Conservation (phyloP, 2,113 vertebrate genomes). For the Cryptomyrus ogoouensis region DNA sequence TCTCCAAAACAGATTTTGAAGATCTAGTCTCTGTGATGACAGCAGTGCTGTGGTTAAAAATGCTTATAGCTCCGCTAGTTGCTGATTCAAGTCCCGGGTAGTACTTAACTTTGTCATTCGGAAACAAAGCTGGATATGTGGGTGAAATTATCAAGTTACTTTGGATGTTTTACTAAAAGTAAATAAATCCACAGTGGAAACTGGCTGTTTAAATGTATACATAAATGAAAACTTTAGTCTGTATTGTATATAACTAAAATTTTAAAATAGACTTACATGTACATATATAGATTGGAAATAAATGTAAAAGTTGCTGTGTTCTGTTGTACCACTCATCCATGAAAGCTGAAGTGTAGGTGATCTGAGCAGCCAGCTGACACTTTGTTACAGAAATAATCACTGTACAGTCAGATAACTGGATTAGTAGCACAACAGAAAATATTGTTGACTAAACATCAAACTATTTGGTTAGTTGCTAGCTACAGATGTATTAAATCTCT, state of each 20-base stretch:
- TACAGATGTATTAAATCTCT: not conserved
- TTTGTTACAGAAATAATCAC: not conserved
- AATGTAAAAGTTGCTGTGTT: not conserved
- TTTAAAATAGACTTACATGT: not conserved
- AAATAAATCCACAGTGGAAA: not conserved
- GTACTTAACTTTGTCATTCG: not conserved
- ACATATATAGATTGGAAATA: not conserved
- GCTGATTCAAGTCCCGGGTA: not conserved
- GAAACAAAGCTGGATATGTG: not conserved
- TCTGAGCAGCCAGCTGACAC: not conserved
- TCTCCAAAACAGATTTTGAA: not conserved
- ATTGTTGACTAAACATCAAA: not conserved
- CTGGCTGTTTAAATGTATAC: not conserved
- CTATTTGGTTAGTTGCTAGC: not conserved
- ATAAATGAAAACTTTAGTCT: not conserved
- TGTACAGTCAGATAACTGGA: not conserved
- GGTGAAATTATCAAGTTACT: not conserved
- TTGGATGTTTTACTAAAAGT: not conserved
- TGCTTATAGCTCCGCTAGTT: not conserved
- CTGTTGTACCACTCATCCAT: not conserved
- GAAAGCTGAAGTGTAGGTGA: not conserved
- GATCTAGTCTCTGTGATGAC: not conserved
- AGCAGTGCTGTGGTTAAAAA: not conserved
- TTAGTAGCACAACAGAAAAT: not conserved
- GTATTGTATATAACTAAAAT: not conserved